Evolutionary conservation across 2,888 invertebrate genomes (phyloP).

Genomic region (Amblyjoppa proteus): DNA sequence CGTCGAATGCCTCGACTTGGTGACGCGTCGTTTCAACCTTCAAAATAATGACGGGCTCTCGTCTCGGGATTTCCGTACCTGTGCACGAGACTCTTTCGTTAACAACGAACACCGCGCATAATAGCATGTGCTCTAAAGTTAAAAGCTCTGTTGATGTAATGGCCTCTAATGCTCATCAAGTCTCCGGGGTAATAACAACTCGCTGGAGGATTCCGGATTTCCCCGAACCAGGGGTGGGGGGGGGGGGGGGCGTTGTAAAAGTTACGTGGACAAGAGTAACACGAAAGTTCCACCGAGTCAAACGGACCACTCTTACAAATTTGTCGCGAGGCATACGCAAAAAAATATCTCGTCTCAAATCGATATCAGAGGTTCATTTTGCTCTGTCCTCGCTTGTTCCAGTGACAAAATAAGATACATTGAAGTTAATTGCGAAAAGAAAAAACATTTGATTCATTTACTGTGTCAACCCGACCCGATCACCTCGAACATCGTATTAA

Average conservation of each 20-base stretch:
- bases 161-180: slow-evolving; percentile 42
- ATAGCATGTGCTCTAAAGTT: slow-evolving; percentile 28
- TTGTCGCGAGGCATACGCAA: too few species aligned
- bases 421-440: too few species aligned
- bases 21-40: slow-evolving; percentile 37
- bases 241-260: not conserved
- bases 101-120: not conserved
- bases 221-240: not conserved
- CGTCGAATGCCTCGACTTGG: slow-evolving; percentile 26
- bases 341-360: too few species aligned
- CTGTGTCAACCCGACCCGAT: too few species aligned
- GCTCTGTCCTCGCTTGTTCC: too few species aligned
- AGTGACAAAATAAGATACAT: too few species aligned
- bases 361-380: too few species aligned
- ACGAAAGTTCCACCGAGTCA: too few species aligned
- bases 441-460: too few species aligned
- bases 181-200: slow-evolving; percentile 41
- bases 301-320: too few species aligned
- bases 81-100: slow-evolving; percentile 5
- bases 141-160: slow-evolving; percentile 49
- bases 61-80: not conserved
- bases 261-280: not conserved
- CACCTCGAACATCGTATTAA: too few species aligned
- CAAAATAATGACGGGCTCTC: slow-evolving; percentile 43
- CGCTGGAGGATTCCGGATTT: not conserved